Evolutionary conservation across 64 coral and sea anemone species (phyloP), one percentile per base, ranked within the genome.

Genomic region (Stylophora pistillata): DNA sequence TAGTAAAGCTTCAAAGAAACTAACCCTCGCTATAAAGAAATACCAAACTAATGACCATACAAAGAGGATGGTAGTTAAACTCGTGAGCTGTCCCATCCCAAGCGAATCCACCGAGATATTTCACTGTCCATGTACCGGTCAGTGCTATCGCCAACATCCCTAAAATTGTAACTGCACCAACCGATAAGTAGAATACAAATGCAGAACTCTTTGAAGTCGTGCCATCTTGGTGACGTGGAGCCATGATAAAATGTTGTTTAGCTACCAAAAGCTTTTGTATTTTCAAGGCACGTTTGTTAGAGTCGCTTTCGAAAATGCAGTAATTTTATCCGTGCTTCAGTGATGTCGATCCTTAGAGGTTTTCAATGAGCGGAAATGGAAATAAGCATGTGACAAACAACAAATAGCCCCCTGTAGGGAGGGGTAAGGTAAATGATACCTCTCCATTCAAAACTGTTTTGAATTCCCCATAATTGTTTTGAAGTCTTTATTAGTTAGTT

Each of bases 41-140:
- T 0, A 99, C 93, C 69, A 99, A 74, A 29, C 90, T 91, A 21
- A 95, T 99, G 27, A 99, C 91, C 97, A 99, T 99, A 55, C 90
- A 95, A 54, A 99, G 59, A 3, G 97, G 97, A 88, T 99, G 97
- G 78, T 99, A 99, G 84, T 99, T 99, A 23, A 99, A 99, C 55
- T 99, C 86, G 17, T 81, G 75, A 30, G 34, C 56, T 66, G 93
- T 88, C 1, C 97, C 97, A 76, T 99, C 97, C 97, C 97, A 99
- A 56, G 93, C 97, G 62, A 95, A 99, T 47, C 97, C 97, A 5
- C 97, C 97, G 18, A 85, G 82, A 62, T 99, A 99, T 41, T 99
- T 93, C 10, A 86, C 93, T 93, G 95, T 93, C 97, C 97, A 99
- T 59, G 95, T 52, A 20, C 90, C 97, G 15, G 91, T 92, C 85